Percentiles rank a stretch among this genome's conserved stretches.
Evolutionary conservation across 2,113 vertebrate species (phyloP).

Genomic region (Myxocyprinus asiaticus): DNA sequence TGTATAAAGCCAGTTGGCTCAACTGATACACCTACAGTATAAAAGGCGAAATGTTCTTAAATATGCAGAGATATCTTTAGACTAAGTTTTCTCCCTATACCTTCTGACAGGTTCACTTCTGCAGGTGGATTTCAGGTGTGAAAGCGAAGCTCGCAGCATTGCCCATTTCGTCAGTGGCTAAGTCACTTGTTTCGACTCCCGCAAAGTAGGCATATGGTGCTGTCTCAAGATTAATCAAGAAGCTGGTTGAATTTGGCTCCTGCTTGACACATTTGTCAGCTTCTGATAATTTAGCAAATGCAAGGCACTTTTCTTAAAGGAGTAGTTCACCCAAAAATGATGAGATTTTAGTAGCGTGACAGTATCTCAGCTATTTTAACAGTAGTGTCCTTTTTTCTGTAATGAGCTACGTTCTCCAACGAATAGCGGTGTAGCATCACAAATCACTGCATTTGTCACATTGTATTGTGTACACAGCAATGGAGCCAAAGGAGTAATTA

Average conservation of each 20-base stretch:
- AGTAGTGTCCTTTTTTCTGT: no score
- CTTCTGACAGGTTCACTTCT: conserved; percentile 28
- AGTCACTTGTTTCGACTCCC: conserved; percentile 21
- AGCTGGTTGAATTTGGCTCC: background rate
- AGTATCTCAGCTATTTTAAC: no score
- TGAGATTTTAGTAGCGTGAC: no score
- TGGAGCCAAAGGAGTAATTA: no score
- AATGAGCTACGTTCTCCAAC: no score
- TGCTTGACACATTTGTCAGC: background rate
- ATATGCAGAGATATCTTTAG: conserved; percentile 54
- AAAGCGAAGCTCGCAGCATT: conserved; percentile 1
- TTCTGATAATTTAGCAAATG: background rate
- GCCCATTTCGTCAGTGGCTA: conserved; percentile 17
- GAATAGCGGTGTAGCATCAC: no score
- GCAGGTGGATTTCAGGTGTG: conserved; percentile 25
- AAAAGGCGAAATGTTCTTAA: conserved; percentile 40
- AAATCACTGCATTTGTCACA: no score
- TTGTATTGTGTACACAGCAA: no score
- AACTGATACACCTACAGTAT: no score
- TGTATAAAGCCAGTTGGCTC: background rate
- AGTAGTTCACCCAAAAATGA: no score
- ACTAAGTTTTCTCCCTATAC: conserved; percentile 27
- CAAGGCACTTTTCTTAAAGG: no score
- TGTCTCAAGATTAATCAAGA: conserved; percentile 32
- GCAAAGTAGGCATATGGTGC: conserved; percentile 27